Evolutionary conservation across 2,888 invertebrate species (phyloP).

Genomic region (Creontiades dilutus): DNA sequence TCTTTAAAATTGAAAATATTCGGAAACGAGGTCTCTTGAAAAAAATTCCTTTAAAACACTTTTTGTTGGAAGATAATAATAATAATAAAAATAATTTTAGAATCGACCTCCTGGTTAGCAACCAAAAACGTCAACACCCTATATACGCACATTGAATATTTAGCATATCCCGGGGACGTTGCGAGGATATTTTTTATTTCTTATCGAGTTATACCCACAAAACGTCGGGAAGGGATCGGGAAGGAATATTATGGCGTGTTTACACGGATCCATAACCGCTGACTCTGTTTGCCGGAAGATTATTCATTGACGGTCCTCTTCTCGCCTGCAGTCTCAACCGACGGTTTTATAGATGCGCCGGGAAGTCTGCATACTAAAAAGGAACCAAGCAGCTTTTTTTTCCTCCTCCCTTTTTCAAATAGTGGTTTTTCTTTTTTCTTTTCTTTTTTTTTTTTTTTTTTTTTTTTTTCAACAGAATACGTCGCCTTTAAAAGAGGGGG

Average conservation of each 20-base stretch:
- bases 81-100: too few species aligned
- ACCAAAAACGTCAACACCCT: too few species aligned
- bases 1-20: too few species aligned
- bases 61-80: too few species aligned
- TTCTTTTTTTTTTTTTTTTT: neutral
- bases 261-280: slow-evolving; percentile 36
- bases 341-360: slow-evolving; percentile 12
- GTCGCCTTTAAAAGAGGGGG: neutral
- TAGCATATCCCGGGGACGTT: neutral
- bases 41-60: too few species aligned
- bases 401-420: neutral
- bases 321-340: slow-evolving; percentile 9
- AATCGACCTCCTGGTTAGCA: too few species aligned
- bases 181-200: slow-evolving; percentile 3
- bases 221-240: neutral
- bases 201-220: neutral
- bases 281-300: slow-evolving; percentile 33
- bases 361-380: slow-evolving; percentile 31
- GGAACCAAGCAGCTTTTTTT: slow-evolving; percentile 7
- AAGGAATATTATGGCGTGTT: slow-evolving; percentile 27
- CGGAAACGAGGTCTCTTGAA: too few species aligned
- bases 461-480: neutral
- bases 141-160: too few species aligned
- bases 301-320: neutral
- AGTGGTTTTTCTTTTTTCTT: neutral